Evolutionary conservation across 2,113 vertebrate genomes (phyloP).

Genomic region (Anolis sagrei): DNA sequence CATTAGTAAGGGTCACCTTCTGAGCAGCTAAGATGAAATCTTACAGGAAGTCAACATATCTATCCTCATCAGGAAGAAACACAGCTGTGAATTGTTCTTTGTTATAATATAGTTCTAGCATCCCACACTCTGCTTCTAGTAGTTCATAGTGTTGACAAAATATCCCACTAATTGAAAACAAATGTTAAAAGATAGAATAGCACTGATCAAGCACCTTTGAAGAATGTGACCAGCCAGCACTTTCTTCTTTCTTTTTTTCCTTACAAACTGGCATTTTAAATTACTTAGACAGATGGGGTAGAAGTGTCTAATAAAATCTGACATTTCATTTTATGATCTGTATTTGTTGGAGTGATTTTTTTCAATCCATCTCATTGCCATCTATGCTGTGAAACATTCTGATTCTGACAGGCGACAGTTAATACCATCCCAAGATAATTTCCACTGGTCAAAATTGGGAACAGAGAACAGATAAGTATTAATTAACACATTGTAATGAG

Average conservation of each 20-base stretch:
- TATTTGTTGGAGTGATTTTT: constrained; percentile 72
- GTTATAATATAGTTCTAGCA: rapidly evolving
- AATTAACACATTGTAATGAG: constrained; percentile 42
- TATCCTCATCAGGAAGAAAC: constrained; percentile 10
- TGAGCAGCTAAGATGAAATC: neutral
- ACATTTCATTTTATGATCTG: constrained; percentile 76
- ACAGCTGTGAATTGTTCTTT: constrained; percentile 28
- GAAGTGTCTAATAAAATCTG: constrained; percentile 78
- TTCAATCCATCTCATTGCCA: constrained; percentile 62
- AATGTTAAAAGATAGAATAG: constrained; percentile 24
- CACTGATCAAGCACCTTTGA: constrained; percentile 36
- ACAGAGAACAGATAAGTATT: constrained; percentile 43
- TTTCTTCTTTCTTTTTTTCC: constrained; percentile 43
- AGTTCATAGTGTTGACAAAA: constrained; percentile 12
- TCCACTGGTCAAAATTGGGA: constrained; percentile 52
- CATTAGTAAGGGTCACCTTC: no score
- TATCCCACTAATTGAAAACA: constrained; percentile 37
- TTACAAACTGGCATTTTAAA: constrained; percentile 74
- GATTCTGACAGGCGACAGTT: constrained; percentile 32
- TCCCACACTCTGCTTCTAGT: neutral
- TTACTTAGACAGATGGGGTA: constrained; percentile 73
- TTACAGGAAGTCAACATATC: neutral
- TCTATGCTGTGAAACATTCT: constrained; percentile 42
- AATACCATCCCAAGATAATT: constrained; percentile 35
- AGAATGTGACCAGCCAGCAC: constrained; percentile 56